Conservation (phyloP, 1,140 invertebrate species). For the Aphidius ervi region DNA sequence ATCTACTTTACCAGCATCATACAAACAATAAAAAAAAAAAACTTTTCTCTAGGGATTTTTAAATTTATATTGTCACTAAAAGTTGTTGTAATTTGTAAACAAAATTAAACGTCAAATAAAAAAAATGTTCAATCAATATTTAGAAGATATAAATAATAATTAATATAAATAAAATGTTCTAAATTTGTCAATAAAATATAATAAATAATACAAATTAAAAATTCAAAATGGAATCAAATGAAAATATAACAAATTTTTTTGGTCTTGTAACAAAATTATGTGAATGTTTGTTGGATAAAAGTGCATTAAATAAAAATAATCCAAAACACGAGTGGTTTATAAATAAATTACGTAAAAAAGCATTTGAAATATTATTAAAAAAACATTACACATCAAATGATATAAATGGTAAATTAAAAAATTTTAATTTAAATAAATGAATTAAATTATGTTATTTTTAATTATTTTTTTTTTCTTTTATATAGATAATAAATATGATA, state of each 20-base stretch:
- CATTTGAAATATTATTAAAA: conserved; percentile 46
- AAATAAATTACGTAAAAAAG: conserved; percentile 32
- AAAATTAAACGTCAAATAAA: neutral
- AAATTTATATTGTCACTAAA: too few species aligned
- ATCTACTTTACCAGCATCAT: too few species aligned
- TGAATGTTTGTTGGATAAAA: conserved; percentile 24
- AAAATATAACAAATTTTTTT: conserved; percentile 31
- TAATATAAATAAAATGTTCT: too few species aligned
- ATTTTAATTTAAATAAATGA: neutral
- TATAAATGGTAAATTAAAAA: conserved; percentile 14
- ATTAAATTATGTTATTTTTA: too few species aligned
- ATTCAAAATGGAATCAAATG: conserved; percentile 23
- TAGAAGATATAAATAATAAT: neutral
- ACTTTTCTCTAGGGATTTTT: too few species aligned
- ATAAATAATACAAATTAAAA: conserved; percentile 1
- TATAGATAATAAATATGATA: neutral
- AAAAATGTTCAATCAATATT: neutral
- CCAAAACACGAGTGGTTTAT: conserved; percentile 25
- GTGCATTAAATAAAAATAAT: conserved; percentile 26
- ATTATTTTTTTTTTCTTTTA: conserved; percentile 5
- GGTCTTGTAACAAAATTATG: conserved; percentile 36
- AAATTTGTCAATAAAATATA: neutral
- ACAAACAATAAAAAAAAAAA: too few species aligned
- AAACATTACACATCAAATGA: conserved; percentile 24
- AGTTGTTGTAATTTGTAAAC: neutral